Percentiles rank a stretch among this genome's conserved stretches.
Conservation (phyloP, 2,888 invertebrate genomes). For the Asteroscopus sphinx region DNA sequence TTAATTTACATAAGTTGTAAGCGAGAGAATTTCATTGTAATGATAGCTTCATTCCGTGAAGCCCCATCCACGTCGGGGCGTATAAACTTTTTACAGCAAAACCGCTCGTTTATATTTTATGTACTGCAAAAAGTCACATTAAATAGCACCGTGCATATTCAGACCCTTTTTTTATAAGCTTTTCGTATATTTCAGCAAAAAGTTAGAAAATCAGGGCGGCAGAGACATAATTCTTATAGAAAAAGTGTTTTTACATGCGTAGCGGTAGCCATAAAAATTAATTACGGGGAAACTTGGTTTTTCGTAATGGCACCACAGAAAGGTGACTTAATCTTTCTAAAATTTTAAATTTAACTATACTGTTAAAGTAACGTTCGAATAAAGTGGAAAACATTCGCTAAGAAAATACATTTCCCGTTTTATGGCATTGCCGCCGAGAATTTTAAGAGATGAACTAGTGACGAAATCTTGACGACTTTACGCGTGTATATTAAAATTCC, state of each 20-base stretch:
- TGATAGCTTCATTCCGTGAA: conserved; percentile 32
- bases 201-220: conserved; percentile 54
- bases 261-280: conserved; percentile 54
- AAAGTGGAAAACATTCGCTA: conserved; percentile 48
- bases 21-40: conserved; percentile 17
- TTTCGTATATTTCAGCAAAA: conserved; percentile 55
- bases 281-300: conserved; percentile 54
- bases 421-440: conserved; percentile 30
- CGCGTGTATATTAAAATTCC: conserved; percentile 18
- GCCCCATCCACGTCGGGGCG: conserved; percentile 18
- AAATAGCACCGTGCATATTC: conserved; percentile 49
- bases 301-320: conserved; percentile 44
- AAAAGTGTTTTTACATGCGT: conserved; percentile 54
- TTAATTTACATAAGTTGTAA: conserved; percentile 16
- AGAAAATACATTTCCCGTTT: conserved; percentile 46
- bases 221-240: conserved; percentile 49
- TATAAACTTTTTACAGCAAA: conserved; percentile 54
- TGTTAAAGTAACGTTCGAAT: conserved; percentile 42
- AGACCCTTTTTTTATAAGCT: conserved; percentile 56
- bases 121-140: conserved; percentile 57
- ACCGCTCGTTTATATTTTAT: conserved; percentile 57
- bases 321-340: conserved; percentile 44
- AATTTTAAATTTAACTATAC: conserved; percentile 38
- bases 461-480: conserved; percentile 45
- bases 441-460: conserved; percentile 38